These are phyloP conservation scores for Dufourea novaeangliae DNA, from an alignment of 1,140 invertebrate genomes.

Conservation along the genomic window DNA sequence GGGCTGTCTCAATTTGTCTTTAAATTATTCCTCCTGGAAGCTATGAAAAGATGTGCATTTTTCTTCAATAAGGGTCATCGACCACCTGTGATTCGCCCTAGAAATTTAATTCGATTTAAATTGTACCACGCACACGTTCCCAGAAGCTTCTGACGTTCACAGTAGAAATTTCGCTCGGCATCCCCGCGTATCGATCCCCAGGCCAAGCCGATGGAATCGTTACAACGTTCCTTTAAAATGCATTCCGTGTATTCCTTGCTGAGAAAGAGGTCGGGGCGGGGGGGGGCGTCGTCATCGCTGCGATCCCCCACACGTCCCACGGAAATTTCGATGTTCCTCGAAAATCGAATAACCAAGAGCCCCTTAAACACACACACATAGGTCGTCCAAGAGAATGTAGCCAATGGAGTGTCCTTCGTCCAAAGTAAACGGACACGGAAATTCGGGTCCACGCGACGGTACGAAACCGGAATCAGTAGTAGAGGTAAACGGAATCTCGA, in stretches of 20 bases:
- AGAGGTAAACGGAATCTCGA: not conserved
- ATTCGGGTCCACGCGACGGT: too few species aligned
- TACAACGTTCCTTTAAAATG: constrained; percentile 20
- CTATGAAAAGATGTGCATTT: too few species aligned
- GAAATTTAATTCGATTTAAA: not conserved
- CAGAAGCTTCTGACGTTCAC: constrained; percentile 1
- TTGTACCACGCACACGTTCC: not conserved
- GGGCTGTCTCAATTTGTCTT: too few species aligned
- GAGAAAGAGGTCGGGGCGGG: too few species aligned
- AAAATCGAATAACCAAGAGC: not conserved
- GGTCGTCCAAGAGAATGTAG: too few species aligned
- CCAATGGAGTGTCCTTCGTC: too few species aligned
- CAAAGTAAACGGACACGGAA: too few species aligned
- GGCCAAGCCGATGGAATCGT: constrained; percentile 18
- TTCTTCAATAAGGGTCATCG: too few species aligned
- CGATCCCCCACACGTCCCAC: not conserved
- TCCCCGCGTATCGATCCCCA: constrained; percentile 22
- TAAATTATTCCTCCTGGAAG: too few species aligned
- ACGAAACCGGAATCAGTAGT: not conserved
- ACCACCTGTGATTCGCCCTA: too few species aligned
- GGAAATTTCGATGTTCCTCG: not conserved
- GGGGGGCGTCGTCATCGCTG: not conserved
- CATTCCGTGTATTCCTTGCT: constrained; percentile 2
- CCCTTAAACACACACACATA: too few species aligned
- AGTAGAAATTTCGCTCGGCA: constrained; percentile 11